Conservation (phyloP, 2,113 vertebrate genomes). For the Embiotoca jacksoni region DNA sequence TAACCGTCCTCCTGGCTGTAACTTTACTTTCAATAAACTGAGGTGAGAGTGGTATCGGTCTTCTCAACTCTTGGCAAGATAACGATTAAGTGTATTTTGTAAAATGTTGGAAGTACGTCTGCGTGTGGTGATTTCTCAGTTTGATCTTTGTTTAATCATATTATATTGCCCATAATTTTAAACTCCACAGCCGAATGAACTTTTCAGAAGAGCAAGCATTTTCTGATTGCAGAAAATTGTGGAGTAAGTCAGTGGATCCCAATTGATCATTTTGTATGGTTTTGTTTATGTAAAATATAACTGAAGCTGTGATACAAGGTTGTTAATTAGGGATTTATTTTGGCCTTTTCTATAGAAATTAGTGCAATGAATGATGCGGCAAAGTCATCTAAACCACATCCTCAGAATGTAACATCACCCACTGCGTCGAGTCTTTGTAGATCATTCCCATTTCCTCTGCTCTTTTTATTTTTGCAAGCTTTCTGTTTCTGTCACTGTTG, state of each 20-base stretch:
- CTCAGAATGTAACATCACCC: constrained; percentile 18
- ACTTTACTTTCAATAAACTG: background rate
- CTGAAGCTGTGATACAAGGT: constrained; percentile 18
- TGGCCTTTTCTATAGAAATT: constrained; percentile 47
- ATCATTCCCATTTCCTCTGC: background rate
- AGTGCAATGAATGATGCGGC: constrained; percentile 21
- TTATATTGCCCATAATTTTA: background rate
- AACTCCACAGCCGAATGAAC: background rate
- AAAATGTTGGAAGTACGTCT: background rate
- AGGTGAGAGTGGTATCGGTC: background rate
- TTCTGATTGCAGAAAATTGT: constrained; percentile 25
- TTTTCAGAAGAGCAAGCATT: constrained; percentile 18
- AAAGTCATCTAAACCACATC: constrained; percentile 21
- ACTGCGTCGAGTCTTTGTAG: constrained; percentile 10
- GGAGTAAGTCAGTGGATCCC: constrained; percentile 11
- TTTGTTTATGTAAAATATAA: constrained; percentile 33
- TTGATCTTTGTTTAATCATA: background rate
- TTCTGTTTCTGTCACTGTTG: constrained; percentile 12
- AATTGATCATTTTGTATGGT: constrained; percentile 9
- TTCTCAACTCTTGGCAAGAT: background rate
- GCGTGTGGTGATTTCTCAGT: background rate
- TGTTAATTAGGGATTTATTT: constrained; percentile 17
- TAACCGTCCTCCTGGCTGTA: background rate
- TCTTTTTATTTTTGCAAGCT: constrained; percentile 19
- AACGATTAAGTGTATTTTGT: background rate